Evolutionary conservation across 1,140 invertebrate species (phyloP), one percentile per base, ranked within the genome.

Genomic region (Trinorchestia longiramus): DNA sequence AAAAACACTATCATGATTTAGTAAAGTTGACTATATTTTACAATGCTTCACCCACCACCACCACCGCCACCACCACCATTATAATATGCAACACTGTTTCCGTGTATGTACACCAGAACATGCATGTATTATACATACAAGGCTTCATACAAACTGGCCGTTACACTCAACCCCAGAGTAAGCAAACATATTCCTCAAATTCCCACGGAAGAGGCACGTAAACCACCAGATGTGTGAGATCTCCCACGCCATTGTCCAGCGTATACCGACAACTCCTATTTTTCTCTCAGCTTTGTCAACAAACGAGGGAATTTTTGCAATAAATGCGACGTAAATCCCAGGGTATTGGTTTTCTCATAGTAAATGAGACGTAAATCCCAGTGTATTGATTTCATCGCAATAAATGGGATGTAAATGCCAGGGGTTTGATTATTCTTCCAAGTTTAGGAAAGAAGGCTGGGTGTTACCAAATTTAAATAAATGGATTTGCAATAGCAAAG

Each of bases 141-240:
- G 15, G 15, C 6, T 53, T 23, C 62, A 77, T 36, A 36, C 62
- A 77, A 3, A 36, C 62, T 36, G 28, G 8, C 62, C 62, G 62
- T 77, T 77, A 36, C 62, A 3, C 62, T 23, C 62, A 11, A 77
- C 44, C 43, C 36, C 92, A 43, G 40, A 94, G 44, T 94, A 94
- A n/a, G 43, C 44, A 94, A 94, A 94, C 92, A 94, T 17, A 94
- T 94, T 94, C 40, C 92, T 94, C 92, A 94, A 94, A 94, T 94
- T 94, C 92, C 36, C 92, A 94, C 43, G 43, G 36, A 90, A 43
- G 42, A 42, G 28, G 43, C n/a, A 90, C n/a, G 11, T 3, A 42
- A 90, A 90, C 88, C 88, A 11, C 88, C 43, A 90, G n/a, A 42
- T 43, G 44, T 19, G 92, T 43, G 43, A 45, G 47, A 94, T 94